Conservation (phyloP, 2,888 invertebrate species). For the Heliconius cydno region DNA sequence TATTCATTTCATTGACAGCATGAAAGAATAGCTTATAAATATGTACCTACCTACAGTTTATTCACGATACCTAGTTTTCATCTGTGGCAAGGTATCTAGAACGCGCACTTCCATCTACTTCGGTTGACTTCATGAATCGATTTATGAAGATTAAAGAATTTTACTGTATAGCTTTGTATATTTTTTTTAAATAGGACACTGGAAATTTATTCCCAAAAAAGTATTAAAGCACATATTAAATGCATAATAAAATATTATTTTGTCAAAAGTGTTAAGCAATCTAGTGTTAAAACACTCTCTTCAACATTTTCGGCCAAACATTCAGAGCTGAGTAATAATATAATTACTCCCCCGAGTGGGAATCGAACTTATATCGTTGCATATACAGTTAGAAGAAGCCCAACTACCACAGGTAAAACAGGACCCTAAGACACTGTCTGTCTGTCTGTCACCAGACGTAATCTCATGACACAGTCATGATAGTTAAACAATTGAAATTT, state of each 20-base stretch:
- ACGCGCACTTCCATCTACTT: conserved; percentile 20
- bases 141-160: conserved; percentile 12
- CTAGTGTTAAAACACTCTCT: no score
- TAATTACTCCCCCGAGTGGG: no score
- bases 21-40: neutral
- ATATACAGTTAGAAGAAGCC: no score
- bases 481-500: no score
- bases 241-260: neutral
- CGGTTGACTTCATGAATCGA: conserved; percentile 11
- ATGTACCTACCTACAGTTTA: neutral
- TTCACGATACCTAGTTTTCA: conserved; percentile 9
- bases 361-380: no score
- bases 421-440: no score
- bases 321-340: no score
- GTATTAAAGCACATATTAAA: neutral
- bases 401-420: no score
- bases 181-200: neutral
- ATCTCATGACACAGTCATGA: no score
- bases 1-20: neutral
- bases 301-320: no score
- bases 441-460: no score
- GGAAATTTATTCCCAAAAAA: neutral
- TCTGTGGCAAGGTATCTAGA: conserved; percentile 14
- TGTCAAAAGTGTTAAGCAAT: no score
- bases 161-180: neutral